These are phyloP conservation scores for Atta colombica DNA, from an alignment of 1,140 invertebrate genomes.

Conservation along the genomic window DNA sequence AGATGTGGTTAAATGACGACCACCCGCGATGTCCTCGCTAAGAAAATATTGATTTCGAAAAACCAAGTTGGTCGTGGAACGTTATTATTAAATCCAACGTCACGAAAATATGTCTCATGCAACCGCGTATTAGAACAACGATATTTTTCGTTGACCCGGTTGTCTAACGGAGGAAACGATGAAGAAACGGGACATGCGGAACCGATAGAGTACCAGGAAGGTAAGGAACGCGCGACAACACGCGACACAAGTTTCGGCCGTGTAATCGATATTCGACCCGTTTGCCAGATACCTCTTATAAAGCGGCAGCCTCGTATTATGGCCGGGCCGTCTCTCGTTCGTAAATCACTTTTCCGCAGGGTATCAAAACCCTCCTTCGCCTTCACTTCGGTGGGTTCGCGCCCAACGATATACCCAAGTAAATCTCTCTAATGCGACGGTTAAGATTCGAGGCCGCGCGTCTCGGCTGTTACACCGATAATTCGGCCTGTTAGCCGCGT, in stretches of 20 bases:
- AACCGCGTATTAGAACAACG: not conserved
- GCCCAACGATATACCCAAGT: not conserved
- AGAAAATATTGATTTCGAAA: slow-evolving; percentile 22
- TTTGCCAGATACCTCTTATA: slow-evolving; percentile 54
- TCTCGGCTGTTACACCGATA: slow-evolving; percentile 33
- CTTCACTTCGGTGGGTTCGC: not conserved
- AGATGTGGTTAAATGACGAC: not conserved
- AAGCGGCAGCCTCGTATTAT: slow-evolving; percentile 39
- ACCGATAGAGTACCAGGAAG: not conserved
- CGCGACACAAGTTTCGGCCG: slow-evolving; percentile 58
- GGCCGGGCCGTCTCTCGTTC: slow-evolving; percentile 3
- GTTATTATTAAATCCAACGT: not conserved
- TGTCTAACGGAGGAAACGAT: slow-evolving; percentile 4
- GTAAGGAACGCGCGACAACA: slow-evolving; percentile 51
- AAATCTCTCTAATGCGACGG: slow-evolving; percentile 50
- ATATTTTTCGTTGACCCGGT: slow-evolving; percentile 50
- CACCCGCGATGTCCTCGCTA: not conserved
- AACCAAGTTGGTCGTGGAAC: not conserved
- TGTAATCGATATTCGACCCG: slow-evolving; percentile 64
- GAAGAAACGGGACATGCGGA: slow-evolving; percentile 16
- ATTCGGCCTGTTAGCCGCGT: slow-evolving; percentile 30
- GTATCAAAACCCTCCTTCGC: slow-evolving; percentile 14
- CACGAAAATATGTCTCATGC: too few relatives aligned
- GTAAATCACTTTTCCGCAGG: slow-evolving; percentile 48
- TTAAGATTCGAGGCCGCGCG: slow-evolving; percentile 32